Percentiles rank a stretch among this genome's conserved stretches.
These are phyloP conservation scores for Calameuta filiformis DNA, from an alignment of 2,888 invertebrate genomes.

Conservation along the genomic window DNA sequence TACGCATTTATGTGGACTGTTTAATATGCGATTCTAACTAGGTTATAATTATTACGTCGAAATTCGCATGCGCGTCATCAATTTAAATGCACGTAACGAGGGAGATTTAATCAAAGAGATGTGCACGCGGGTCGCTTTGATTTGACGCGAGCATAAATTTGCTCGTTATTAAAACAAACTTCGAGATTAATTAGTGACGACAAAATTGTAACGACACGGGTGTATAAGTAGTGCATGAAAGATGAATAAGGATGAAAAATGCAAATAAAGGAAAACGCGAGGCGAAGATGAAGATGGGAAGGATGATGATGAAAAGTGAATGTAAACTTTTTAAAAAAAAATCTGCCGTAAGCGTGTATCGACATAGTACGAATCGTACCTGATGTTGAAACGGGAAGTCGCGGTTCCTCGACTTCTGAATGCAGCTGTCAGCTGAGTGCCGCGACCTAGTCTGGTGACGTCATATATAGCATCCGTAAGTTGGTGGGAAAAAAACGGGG, in stretches of 20 bases:
- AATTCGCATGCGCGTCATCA: not conserved
- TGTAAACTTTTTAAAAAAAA: not conserved
- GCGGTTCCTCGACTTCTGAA: constrained; percentile 49
- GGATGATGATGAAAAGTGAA: not conserved
- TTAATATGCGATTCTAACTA: not conserved
- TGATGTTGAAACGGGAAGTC: constrained; percentile 24
- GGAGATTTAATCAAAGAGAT: not conserved
- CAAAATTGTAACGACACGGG: not conserved
- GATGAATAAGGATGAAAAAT: not conserved
- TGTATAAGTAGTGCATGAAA: not conserved
- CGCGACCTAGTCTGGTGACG: constrained; percentile 59
- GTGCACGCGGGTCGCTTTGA: not conserved
- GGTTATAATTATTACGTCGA: not conserved
- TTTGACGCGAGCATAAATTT: not conserved
- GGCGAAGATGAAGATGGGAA: not conserved
- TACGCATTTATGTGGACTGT: not conserved
- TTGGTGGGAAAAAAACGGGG: constrained; percentile 50
- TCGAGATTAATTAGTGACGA: not conserved
- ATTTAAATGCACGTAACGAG: not conserved
- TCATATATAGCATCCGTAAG: constrained; percentile 57
- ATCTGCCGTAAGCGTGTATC: not conserved
- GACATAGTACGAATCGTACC: not conserved
- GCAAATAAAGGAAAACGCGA: not conserved
- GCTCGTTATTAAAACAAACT: not conserved
- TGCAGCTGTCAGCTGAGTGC: constrained; percentile 54